A percentile compares a stretch with the other conserved stretches of the same genome.
These are phyloP conservation scores for Alligator sinensis DNA, from an alignment of 2,113 vertebrate genomes.

Conservation along the genomic window DNA sequence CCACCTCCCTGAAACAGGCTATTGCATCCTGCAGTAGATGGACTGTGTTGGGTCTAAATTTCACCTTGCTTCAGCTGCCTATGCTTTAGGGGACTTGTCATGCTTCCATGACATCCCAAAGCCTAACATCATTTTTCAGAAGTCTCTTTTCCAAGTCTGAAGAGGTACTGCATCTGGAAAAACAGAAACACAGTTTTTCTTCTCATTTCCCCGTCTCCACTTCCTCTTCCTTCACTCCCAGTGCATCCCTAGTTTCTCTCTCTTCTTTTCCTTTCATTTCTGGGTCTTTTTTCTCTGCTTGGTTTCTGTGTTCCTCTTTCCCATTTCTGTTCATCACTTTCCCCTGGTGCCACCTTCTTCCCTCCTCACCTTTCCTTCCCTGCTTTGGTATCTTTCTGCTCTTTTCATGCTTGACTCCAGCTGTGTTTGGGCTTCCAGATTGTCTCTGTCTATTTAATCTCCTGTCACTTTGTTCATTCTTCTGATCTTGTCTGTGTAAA, in stretches of 20 bases:
- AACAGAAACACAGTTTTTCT: neutral
- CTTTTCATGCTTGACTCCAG: neutral
- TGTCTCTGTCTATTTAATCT: neutral
- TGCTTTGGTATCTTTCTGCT: neutral
- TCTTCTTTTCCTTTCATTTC: neutral
- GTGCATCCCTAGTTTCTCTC: neutral
- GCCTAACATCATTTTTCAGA: neutral
- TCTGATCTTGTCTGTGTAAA: neutral
- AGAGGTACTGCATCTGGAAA: neutral
- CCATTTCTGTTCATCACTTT: neutral
- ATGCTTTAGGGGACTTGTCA: neutral
- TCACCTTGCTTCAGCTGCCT: neutral
- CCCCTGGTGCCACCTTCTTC: rapidly evolving
- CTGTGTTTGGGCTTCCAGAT: neutral
- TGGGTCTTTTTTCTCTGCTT: neutral
- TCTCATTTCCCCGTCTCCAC: neutral
- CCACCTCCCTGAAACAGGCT: too few species aligned
- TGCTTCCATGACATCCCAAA: neutral
- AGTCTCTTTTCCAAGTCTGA: neutral
- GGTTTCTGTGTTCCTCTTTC: neutral
- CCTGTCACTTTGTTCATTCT: neutral
- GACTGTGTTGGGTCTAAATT: neutral
- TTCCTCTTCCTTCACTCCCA: too few species aligned
- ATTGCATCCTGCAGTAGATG: too few species aligned
- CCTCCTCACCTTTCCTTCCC: neutral